Base-by-base conservation (phyloP, 2,888 invertebrate genomes). In the Drosophila picticornis region DNA sequence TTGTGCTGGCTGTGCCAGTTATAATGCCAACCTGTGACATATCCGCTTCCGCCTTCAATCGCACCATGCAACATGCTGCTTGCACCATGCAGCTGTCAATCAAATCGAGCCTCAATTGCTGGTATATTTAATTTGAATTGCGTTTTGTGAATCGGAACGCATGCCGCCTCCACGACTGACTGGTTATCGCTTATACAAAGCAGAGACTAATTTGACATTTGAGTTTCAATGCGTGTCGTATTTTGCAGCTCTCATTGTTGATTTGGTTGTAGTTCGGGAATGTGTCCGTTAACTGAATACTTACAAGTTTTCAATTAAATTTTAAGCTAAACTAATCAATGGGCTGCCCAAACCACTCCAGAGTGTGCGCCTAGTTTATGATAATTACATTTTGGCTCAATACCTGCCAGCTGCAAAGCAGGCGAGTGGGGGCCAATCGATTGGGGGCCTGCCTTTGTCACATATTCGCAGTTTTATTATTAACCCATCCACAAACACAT, bases 301-400 rank as follows among this genome's bases (percentile, higher is more conserved):
- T 70, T 75, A 61, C 68, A 64, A 72, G 74, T 73, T 70, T 77
- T 68, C 75, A 81, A 78, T 82, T 84, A 67, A 72, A 76, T 70
- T 75, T 76, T 46, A 70, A 65, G 67, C 71, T 43, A 57, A 75
- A 66, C 66, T 56, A 73, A 82, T 77, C 80, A 75, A 73, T 72
- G 38, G 53, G n/a, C 4, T 2, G 1, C 63, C 55, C 56, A 25
- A 46, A 46, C 53, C 32, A 40, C 27, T 4, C 60, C 57, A 29
- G 1, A 25, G 4, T 4, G 7, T 27, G 29, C 53, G 46, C 27
- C 34, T 72, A 60, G 77, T 80, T 84, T 81, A 80, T 75, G 79
- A 70, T 87, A 87, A 86, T 84, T 87, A 87, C 77, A 77, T 80
- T 80, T 84, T 63, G 79, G 70, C 48, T 68, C 76, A 72, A 69